Base-by-base conservation (phyloP, 2,888 invertebrate genomes). In the Cephus pygmeus region DNA sequence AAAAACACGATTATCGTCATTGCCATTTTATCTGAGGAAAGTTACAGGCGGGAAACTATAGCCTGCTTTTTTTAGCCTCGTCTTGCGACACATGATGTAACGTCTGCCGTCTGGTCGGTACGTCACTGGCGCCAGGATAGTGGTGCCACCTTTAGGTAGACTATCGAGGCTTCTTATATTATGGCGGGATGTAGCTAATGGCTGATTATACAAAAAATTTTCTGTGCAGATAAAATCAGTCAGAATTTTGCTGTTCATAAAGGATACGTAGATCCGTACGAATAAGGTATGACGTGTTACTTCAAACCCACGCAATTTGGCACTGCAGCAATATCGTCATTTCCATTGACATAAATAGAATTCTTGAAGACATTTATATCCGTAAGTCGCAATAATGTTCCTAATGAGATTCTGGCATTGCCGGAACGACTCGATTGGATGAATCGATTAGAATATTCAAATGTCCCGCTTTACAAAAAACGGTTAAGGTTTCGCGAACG, bases 111-210 rank as follows among this genome's bases (percentile, higher is more conserved):
- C 78, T 78, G 78, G 78, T 34, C 33, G 40, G 69, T 77, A 78
- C 78, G 78, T 78, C 76, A 78, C 76, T 35, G 76, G 78, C 75
- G 75, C 33, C 76, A 68, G 35, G 78, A 76, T 78, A 78, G 75
- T 78, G 78, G 75, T 76, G 78, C 75, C 71, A 34, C 68, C 78
- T 73, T 15, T 34, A 34, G 68, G 12, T 11, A 35, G 68, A 76
- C 34, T 40, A 73, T 73, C 11, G 71, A 56, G 33, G 34, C 71
- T 30, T 69, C 68, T 73, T 12, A 56, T 31, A 73, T 77, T 78
- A 33, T 73, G 75, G 75, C 75, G 75, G 75, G 78, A 31, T 56
- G 56, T 9, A 23, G 23, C 56, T 56, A 56, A 56, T 56, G 56
- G 56, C 56, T 56, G 56, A 23, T 56, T 56, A 1, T 23, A 56